These are phyloP conservation scores for Ischnura elegans DNA, from an alignment of 2,888 invertebrate species.

Conservation along the genomic window DNA sequence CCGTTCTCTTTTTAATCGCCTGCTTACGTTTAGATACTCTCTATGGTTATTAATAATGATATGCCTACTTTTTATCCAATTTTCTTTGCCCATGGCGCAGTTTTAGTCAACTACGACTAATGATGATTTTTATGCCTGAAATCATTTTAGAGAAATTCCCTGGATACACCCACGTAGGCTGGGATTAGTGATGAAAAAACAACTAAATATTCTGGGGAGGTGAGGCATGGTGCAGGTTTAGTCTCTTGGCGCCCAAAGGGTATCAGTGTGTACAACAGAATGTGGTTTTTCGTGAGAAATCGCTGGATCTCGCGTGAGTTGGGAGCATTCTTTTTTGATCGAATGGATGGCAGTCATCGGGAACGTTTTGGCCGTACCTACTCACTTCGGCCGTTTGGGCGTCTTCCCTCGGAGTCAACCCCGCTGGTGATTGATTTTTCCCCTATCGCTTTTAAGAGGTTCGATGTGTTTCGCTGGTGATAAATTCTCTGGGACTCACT, in stretches of 20 bases:
- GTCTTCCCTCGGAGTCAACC: neutral
- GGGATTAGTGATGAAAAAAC: too few relatives aligned
- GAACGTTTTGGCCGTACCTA: neutral
- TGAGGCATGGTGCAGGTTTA: neutral
- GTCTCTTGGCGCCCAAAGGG: neutral
- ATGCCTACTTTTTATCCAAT: too few relatives aligned
- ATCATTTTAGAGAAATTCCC: too few relatives aligned
- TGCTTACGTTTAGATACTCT: too few relatives aligned
- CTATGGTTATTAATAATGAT: too few relatives aligned
- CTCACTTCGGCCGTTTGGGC: neutral
- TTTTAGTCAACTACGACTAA: too few relatives aligned
- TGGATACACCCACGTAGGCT: too few relatives aligned
- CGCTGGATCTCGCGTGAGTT: neutral
- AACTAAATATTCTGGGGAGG: too few relatives aligned
- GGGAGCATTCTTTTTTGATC: neutral
- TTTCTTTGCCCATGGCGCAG: too few relatives aligned
- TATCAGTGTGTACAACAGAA: neutral
- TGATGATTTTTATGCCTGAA: too few relatives aligned
- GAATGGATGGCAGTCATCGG: neutral
- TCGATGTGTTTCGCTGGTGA: neutral
- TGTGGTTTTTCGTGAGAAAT: neutral
- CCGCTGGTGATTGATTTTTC: neutral
- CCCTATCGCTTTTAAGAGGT: neutral
- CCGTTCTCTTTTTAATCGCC: too few relatives aligned
- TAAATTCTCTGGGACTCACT: neutral